Evolutionary conservation across 2,888 invertebrate genomes (phyloP).

Genomic region (Hirtodrosophila cameraria): DNA sequence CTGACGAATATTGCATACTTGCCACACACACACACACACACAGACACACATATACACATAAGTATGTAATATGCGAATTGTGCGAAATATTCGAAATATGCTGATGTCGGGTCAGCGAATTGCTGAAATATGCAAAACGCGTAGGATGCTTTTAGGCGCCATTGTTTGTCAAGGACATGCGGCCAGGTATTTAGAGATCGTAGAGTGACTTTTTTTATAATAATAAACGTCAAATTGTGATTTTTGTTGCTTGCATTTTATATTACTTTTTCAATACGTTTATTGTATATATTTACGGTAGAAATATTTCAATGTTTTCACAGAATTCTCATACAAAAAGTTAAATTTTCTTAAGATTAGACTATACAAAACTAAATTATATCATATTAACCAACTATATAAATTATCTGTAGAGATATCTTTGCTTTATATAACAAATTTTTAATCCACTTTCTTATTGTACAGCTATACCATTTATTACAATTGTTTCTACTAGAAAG

Average conservation of each 20-base stretch:
- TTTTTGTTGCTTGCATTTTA: not conserved
- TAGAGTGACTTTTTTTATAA: constrained; percentile 12
- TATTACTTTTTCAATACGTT: not conserved
- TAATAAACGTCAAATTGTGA: not conserved
- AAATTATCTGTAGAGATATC: too few relatives aligned
- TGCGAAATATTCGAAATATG: constrained; percentile 26
- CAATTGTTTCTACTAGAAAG: too few relatives aligned
- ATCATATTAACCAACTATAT: too few relatives aligned
- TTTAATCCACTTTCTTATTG: too few relatives aligned
- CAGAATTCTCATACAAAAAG: too few relatives aligned
- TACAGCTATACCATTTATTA: too few relatives aligned
- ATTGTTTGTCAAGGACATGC: constrained; percentile 41
- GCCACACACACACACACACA: not conserved
- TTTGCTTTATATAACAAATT: too few relatives aligned
- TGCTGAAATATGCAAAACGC: constrained; percentile 51
- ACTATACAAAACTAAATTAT: too few relatives aligned
- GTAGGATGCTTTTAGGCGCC: constrained; percentile 40
- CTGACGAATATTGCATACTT: constrained; percentile 21
- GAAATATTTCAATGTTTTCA: too few relatives aligned
- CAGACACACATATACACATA: not conserved
- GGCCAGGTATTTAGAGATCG: constrained; percentile 29
- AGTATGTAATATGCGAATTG: constrained; percentile 10
- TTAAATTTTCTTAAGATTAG: too few relatives aligned
- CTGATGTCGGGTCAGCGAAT: constrained; percentile 44
- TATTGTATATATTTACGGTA: too few relatives aligned